These are phyloP conservation scores for Macrophya alboannulata DNA, from an alignment of 2,888 invertebrate genomes.

Conservation along the genomic window DNA sequence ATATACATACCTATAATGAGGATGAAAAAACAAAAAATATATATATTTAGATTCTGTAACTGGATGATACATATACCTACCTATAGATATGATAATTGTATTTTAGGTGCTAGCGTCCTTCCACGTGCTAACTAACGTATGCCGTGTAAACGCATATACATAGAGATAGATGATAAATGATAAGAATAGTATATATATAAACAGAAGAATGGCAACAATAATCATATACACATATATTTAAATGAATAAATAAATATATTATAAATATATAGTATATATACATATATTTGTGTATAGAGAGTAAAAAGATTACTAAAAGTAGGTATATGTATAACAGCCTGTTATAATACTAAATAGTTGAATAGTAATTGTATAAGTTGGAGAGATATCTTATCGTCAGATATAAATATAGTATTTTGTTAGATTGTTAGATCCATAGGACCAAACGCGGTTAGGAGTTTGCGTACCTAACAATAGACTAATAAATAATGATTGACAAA, in stretches of 20 bases:
- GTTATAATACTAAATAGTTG: not conserved
- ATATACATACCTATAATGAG: not conserved
- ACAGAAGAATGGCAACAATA: conserved; percentile 29
- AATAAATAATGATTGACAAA: conserved; percentile 19
- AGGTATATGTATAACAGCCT: not conserved
- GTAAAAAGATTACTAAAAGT: not conserved
- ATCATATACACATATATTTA: not conserved
- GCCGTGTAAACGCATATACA: conserved; percentile 28
- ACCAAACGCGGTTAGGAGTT: conserved; percentile 15
- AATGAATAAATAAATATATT: not conserved
- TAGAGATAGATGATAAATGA: conserved; percentile 2
- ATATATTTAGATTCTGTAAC: not conserved
- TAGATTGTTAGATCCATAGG: conserved; percentile 15
- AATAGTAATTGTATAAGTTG: conserved; percentile 12
- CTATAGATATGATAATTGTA: not conserved
- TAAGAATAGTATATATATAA: not conserved
- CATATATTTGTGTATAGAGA: conserved; percentile 18
- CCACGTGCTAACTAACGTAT: not conserved
- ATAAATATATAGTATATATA: not conserved
- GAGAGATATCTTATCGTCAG: not conserved
- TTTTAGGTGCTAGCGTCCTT: conserved; percentile 35
- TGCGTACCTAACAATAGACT: not conserved
- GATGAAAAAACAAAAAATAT: not conserved
- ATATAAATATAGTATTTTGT: conserved; percentile 34
- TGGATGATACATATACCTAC: not conserved